These are phyloP conservation scores for Cyphomyrus plagiostoma DNA, from an alignment of 2,113 vertebrate genomes.

Conservation along the genomic window DNA sequence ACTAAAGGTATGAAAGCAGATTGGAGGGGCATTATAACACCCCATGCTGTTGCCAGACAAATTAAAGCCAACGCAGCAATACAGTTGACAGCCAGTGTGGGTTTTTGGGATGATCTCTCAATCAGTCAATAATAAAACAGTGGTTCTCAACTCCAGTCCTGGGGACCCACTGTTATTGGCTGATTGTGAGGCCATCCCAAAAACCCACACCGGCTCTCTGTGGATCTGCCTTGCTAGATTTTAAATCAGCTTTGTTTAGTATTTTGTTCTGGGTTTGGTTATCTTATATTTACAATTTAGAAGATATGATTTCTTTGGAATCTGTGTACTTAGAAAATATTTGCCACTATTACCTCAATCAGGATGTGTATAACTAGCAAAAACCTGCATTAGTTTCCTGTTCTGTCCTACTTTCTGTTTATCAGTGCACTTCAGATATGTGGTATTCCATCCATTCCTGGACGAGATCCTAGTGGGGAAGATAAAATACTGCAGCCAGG, in stretches of 20 bases:
- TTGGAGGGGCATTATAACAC: not conserved
- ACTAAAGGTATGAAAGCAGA: slow-evolving; percentile 73
- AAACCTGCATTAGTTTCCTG: not conserved
- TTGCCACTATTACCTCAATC: not conserved
- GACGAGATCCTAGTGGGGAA: slow-evolving; percentile 88
- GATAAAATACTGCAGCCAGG: slow-evolving; percentile 92
- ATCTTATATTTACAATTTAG: not conserved
- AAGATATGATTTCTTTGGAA: not conserved
- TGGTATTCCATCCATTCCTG: slow-evolving; percentile 91
- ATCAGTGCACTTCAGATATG: slow-evolving; percentile 86
- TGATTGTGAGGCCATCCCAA: too few relatives aligned
- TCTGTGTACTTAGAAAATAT: not conserved
- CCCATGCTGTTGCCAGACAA: not conserved
- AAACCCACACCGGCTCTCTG: too few relatives aligned
- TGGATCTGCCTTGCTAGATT: not conserved
- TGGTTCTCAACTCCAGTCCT: too few relatives aligned
- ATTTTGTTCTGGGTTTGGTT: not conserved
- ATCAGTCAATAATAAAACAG: too few relatives aligned
- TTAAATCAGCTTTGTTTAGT: not conserved
- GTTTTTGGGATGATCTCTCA: too few relatives aligned
- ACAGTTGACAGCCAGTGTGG: not conserved
- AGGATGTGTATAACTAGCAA: not conserved
- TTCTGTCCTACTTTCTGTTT: not conserved
- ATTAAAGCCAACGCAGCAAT: not conserved
- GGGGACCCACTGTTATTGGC: too few relatives aligned